Base-by-base conservation (phyloP, 2,888 invertebrate genomes). In the Aporophyla nigra region DNA sequence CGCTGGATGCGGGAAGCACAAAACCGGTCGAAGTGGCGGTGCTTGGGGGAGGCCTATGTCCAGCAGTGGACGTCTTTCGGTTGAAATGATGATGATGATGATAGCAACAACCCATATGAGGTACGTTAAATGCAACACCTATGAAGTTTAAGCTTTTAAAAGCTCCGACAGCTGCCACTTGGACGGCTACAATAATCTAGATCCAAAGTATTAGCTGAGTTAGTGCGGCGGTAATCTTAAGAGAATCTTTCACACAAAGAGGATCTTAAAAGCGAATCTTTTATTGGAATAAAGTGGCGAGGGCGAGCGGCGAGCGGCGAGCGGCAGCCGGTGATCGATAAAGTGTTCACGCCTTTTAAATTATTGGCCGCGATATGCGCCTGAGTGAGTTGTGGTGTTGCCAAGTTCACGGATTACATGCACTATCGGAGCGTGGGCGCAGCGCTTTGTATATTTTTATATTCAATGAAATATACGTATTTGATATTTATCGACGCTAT, bases 321-420 rank as follows among this genome's bases (percentile, higher is more conserved):
- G 33, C 33, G 33, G 33, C 88, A 74, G 84, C 81, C 76, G 65
- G 66, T 54, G 74, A 84, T 80, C 82, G 82, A 88, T 86, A 86
- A 87, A 83, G 75, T 79, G 80, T 83, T 85, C 74, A 77, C 84
- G 84, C 79, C 78, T 87, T 82, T 89, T 78, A 86, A 87, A 89
- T 88, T 86, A 82, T 89, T 84, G 80, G 74, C 78, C 71, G 67
- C 74, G 86, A 87, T 89, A 87, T 82, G 83, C 75, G 74, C 78
- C 43, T 80, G 88, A 84, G 78, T 88, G 88, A 87, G 72, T 85
- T 85, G 80, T 88, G 78, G 82, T 78, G 82, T 66, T 86, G 87
- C 79, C 82, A 79, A 78, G 81, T 78, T 79, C 78, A 80, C 59
- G 78, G 80, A 78, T 71, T 71, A 77, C 72, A 83, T 71, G 71